Conservation (phyloP, 2,797 vertebrate species). For the Gobionotothen gibberifrons region DNA sequence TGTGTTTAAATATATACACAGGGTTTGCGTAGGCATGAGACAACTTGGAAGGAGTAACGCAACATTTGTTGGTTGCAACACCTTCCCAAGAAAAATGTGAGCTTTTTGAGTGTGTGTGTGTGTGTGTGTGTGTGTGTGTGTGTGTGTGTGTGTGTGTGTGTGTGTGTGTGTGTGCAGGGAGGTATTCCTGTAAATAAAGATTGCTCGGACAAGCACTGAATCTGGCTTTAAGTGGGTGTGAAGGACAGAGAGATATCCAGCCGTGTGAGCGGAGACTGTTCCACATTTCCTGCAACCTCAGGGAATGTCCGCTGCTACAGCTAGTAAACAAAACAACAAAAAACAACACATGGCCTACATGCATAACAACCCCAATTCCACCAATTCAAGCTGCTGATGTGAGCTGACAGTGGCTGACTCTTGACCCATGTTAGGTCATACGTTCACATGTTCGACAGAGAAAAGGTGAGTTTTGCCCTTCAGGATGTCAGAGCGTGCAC, state of each 20-base stretch:
- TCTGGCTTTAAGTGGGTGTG: conserved; percentile 64
- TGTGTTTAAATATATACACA: not conserved
- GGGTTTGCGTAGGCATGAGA: not conserved
- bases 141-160: not conserved
- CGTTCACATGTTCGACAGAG: conserved; percentile 10
- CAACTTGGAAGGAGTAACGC: not conserved
- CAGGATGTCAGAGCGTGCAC: conserved; percentile 24
- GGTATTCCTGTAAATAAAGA: conserved; percentile 57
- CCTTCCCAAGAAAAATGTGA: conserved; percentile 11
- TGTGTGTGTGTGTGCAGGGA: not conserved
- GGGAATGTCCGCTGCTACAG: conserved; percentile 57
- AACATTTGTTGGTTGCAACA: conserved; percentile 9
- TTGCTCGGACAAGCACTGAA: conserved; percentile 54
- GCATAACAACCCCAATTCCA: conserved; percentile 44
- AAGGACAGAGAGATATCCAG: conserved; percentile 61
- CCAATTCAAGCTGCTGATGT: conserved; percentile 47
- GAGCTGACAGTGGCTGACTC: conserved; percentile 37
- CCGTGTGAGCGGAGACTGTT: conserved; percentile 38
- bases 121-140: not conserved
- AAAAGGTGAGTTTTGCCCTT: conserved; percentile 44
- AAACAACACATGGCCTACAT: conserved; percentile 65
- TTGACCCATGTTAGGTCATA: conserved; percentile 17
- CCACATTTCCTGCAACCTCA: conserved; percentile 60
- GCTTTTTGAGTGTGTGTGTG: not conserved
- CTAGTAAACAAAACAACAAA: conserved; percentile 41